Percentiles rank a stretch among this genome's conserved stretches.
These are phyloP conservation scores for Micromesistius poutassou DNA, from an alignment of 2,797 vertebrate genomes.

Conservation along the genomic window DNA sequence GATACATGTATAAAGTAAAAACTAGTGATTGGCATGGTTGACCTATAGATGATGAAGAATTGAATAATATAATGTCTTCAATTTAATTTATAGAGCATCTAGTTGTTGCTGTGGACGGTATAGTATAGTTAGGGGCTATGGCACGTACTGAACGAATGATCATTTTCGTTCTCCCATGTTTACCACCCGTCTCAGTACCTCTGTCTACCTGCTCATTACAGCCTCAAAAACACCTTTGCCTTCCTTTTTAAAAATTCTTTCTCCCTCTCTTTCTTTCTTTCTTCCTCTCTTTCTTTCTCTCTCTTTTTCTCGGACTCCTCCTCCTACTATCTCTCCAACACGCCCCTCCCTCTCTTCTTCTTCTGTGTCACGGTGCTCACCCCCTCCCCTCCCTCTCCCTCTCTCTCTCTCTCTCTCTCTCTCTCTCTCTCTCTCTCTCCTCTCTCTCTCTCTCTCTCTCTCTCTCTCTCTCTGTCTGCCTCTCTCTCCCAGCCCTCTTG, in stretches of 20 bases:
- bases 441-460: slow-evolving; percentile 27
- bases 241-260: slow-evolving; percentile 14
- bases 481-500: slow-evolving; percentile 54
- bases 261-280: slow-evolving; percentile 52
- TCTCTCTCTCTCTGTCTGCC: slow-evolving; percentile 50
- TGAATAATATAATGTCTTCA: background rate
- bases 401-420: slow-evolving; percentile 50
- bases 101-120: background rate
- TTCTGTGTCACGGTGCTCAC: slow-evolving; percentile 10
- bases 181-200: background rate
- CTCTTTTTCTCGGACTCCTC: slow-evolving; percentile 35
- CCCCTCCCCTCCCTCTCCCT: slow-evolving; percentile 25
- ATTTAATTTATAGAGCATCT: background rate
- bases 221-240: slow-evolving; percentile 28
- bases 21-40: background rate
- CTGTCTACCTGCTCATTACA: slow-evolving; percentile 27
- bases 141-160: too few relatives aligned
- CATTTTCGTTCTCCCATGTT: background rate
- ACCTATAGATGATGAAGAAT: background rate
- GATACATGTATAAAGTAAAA: background rate
- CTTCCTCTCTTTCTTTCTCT: slow-evolving; percentile 59
- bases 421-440: slow-evolving; percentile 61
- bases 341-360: slow-evolving; percentile 19
- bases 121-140: background rate
- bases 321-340: slow-evolving; percentile 10